phyloP scores from a whole-genome alignment of 2,113 vertebrate species.

The Phoxinus phoxinus region DNA sequence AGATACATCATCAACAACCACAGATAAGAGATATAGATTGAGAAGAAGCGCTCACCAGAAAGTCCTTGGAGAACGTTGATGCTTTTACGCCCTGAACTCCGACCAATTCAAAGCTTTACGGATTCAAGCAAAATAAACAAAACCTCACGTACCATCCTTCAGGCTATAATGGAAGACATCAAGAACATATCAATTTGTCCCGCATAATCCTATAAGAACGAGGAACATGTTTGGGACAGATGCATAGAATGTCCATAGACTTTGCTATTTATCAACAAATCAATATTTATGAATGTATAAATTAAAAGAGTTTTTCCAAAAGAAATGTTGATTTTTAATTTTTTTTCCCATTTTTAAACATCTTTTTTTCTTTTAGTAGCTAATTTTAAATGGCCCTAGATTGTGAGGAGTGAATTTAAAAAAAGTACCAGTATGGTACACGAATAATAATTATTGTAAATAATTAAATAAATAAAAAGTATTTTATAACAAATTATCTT shows the following conservation, averaged over 20 bases:
- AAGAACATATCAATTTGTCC: constrained; percentile 22
- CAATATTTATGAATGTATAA: not conserved
- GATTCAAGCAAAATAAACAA: constrained; percentile 48
- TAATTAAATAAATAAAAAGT: no score
- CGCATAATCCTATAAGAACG: not conserved
- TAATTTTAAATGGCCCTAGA: not conserved
- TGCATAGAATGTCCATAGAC: not conserved
- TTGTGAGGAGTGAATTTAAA: not conserved
- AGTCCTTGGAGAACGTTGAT: constrained; percentile 46
- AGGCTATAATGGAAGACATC: constrained; percentile 30
- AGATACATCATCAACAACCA: constrained; percentile 99
- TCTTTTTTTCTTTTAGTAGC: not conserved
- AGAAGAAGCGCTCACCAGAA: constrained; percentile 41
- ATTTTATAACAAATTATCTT: not conserved
- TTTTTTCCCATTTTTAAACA: not conserved
- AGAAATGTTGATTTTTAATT: not conserved
- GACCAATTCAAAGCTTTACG: constrained; percentile 39
- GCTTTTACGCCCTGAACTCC: constrained; percentile 49
- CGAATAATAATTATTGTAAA: not conserved
- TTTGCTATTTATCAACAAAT: not conserved
- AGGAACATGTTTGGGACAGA: not conserved
- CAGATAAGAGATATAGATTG: constrained; percentile 72
- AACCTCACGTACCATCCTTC: constrained; percentile 47
- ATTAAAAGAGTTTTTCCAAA: not conserved
- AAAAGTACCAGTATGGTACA: not conserved